Conservation (phyloP, 2,797 vertebrate genomes). For the Australoheros facetus region DNA sequence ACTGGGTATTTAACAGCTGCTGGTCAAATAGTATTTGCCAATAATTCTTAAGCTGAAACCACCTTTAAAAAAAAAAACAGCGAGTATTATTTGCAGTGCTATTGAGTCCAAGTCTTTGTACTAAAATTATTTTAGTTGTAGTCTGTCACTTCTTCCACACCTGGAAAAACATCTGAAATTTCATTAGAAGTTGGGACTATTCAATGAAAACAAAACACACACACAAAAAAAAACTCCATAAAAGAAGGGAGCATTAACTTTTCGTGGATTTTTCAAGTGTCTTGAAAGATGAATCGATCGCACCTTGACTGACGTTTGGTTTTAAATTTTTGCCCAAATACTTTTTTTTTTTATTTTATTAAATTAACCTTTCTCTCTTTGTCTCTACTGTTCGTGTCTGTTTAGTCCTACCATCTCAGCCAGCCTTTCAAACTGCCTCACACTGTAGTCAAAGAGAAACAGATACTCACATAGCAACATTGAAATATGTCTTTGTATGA, state of each 20-base stretch:
- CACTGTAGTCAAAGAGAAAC: constrained; percentile 78
- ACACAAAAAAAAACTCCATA: background rate
- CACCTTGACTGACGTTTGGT: constrained; percentile 61
- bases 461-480: constrained; percentile 79
- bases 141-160: constrained; percentile 29
- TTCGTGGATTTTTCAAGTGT: constrained; percentile 42
- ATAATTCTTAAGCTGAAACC: constrained; percentile 33
- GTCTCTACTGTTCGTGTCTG: constrained; percentile 59
- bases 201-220: background rate
- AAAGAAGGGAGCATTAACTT: constrained; percentile 12
- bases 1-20: constrained; percentile 76
- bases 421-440: constrained; percentile 86
- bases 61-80: background rate
- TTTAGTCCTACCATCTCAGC: constrained; percentile 78
- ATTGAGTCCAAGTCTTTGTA: constrained; percentile 40
- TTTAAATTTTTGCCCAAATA: constrained; percentile 36
- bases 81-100: constrained; percentile 43
- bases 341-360: background rate
- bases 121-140: constrained; percentile 48
- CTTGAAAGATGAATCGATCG: constrained; percentile 51
- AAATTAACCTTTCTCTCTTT: constrained; percentile 48
- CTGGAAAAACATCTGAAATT: constrained; percentile 10
- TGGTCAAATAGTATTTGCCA: constrained; percentile 48
- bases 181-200: constrained; percentile 18
- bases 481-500: constrained; percentile 82